A percentile compares a stretch with the other conserved stretches of the same genome.
phyloP scores from a whole-genome alignment of 1,140 invertebrate genomes.

The Hypsibius dujardini region DNA sequence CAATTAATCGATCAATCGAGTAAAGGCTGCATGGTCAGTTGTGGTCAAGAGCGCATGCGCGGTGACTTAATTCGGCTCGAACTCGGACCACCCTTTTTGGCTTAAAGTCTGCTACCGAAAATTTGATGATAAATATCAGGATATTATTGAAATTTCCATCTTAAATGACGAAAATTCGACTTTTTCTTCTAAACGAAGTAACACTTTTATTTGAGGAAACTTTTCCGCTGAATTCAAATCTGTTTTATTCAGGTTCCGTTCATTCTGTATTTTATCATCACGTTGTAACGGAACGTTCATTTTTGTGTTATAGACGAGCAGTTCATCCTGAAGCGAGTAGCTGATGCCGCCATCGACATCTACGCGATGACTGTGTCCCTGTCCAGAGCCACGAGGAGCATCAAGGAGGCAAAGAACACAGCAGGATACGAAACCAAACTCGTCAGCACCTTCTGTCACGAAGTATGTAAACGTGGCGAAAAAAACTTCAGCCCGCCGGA shows the following conservation, averaged over 20 bases:
- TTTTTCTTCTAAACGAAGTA: background rate
- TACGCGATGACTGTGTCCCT: constrained; percentile 58
- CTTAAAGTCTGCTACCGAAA: too few relatives aligned
- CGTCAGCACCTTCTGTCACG: constrained; percentile 55
- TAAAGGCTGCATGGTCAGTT: too few relatives aligned
- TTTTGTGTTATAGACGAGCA: constrained; percentile 44
- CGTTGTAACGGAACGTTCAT: too few relatives aligned
- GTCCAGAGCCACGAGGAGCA: constrained; percentile 53
- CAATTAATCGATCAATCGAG: too few relatives aligned
- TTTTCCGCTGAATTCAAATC: constrained; percentile 27
- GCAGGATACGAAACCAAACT: constrained; percentile 57
- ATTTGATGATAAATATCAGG: background rate
- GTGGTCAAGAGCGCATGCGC: too few relatives aligned
- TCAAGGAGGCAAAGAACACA: constrained; percentile 47
- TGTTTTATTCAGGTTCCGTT: too few relatives aligned
- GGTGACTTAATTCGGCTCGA: too few relatives aligned
- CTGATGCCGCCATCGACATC: constrained; percentile 54
- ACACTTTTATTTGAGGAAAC: constrained; percentile 19
- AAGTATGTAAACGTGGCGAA: constrained; percentile 40
- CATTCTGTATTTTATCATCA: too few relatives aligned
- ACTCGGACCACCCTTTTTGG: too few relatives aligned
- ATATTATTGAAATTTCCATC: background rate
- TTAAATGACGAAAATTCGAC: constrained; percentile 13
- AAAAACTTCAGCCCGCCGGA: too few relatives aligned
- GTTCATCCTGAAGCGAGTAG: constrained; percentile 55